Conservation (phyloP, 2,113 vertebrate species). For the Zeus faber region DNA sequence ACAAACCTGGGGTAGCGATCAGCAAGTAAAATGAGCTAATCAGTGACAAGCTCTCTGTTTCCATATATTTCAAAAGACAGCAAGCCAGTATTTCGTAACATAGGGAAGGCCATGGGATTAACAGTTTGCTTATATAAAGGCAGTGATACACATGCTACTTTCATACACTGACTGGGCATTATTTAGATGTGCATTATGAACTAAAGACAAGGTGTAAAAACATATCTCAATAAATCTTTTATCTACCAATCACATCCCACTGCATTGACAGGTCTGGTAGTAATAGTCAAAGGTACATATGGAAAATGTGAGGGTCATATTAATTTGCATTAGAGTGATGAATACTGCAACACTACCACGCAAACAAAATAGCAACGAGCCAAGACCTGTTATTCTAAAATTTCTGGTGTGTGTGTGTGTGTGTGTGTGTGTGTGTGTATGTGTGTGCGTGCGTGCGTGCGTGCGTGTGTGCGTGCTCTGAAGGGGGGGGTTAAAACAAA, state of each 20-base stretch:
- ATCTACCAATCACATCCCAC: background rate
- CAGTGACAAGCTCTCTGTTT: too few relatives aligned
- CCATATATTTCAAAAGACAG: too few relatives aligned
- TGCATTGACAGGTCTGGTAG: background rate
- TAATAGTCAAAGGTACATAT: background rate
- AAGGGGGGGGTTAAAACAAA: too few relatives aligned
- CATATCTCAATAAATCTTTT: background rate
- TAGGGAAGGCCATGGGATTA: constrained; percentile 2
- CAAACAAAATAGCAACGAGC: too few relatives aligned
- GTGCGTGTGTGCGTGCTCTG: background rate
- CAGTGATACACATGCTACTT: constrained; percentile 4
- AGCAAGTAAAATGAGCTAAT: too few relatives aligned
- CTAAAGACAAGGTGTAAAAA: background rate
- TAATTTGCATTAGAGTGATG: too few relatives aligned
- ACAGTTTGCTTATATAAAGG: constrained; percentile 12
- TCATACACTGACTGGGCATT: background rate
- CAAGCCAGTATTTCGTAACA: constrained; percentile 4
- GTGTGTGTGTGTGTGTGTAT: too few relatives aligned
- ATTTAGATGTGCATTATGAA: too few relatives aligned
- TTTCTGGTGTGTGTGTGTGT: too few relatives aligned
- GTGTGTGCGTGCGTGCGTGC: background rate
- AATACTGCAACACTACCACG: too few relatives aligned
- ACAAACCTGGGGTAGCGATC: too few relatives aligned
- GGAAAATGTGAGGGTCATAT: background rate
- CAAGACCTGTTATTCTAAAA: constrained; percentile 6